Evolutionary conservation across 1,140 invertebrate genomes (phyloP).

Genomic region (Trichoplusia ni): DNA sequence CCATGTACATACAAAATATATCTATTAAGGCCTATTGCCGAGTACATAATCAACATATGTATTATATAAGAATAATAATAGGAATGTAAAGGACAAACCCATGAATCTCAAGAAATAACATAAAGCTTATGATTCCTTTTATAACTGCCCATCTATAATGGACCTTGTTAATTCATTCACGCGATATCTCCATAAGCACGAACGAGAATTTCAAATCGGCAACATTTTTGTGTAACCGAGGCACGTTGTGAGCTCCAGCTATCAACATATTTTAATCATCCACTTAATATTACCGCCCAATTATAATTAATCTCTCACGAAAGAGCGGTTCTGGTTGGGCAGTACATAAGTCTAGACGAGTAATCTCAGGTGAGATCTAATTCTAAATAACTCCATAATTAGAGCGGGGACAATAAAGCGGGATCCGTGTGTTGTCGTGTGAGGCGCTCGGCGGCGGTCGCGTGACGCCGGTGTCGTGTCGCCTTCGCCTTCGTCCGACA

Average conservation of each 20-base stretch:
- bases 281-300: constrained; percentile 62
- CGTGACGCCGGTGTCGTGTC: constrained; percentile 72
- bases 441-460: constrained; percentile 54
- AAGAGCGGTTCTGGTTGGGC: constrained; percentile 44
- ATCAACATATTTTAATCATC: constrained; percentile 67
- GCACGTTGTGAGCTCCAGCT: constrained; percentile 36
- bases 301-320: constrained; percentile 72
- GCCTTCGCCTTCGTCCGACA: constrained; percentile 73
- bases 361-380: constrained; percentile 72
- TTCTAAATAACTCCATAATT: constrained; percentile 70
- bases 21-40: neutral
- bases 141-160: constrained; percentile 29
- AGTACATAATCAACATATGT: neutral
- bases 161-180: constrained; percentile 30
- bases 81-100: neutral
- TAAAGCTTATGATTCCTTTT: constrained; percentile 16
- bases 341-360: constrained; percentile 65
- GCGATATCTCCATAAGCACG: constrained; percentile 37
- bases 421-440: constrained; percentile 64
- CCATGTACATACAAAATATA: too few species aligned
- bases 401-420: constrained; percentile 73
- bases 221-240: constrained; percentile 28
- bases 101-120: constrained; percentile 12
- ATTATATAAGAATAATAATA: neutral
- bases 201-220: constrained; percentile 33